These are phyloP conservation scores for Carassius gibelio DNA, from an alignment of 2,113 vertebrate species.

Conservation along the genomic window DNA sequence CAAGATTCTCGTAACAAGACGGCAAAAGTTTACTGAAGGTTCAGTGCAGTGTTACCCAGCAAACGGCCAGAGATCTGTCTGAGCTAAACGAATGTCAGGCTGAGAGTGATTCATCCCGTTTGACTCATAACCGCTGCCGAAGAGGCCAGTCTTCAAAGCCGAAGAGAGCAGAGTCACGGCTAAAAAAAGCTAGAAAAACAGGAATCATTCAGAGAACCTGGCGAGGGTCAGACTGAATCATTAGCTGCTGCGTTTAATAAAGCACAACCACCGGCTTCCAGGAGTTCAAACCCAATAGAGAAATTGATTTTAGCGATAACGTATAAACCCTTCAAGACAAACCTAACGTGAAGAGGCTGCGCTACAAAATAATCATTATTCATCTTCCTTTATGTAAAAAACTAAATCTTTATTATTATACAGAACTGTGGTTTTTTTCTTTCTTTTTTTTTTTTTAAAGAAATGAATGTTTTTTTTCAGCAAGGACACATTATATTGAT, in stretches of 20 bases:
- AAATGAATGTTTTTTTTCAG: background rate
- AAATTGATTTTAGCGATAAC: background rate
- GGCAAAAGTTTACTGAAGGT: background rate
- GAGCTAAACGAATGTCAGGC: slow-evolving; percentile 20
- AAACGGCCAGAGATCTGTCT: background rate
- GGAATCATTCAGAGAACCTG: slow-evolving; percentile 5
- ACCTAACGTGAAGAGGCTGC: background rate
- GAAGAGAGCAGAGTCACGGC: background rate
- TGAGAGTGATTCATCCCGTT: slow-evolving; percentile 28
- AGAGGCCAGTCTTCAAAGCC: slow-evolving; percentile 6
- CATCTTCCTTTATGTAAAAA: background rate
- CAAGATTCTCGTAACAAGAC: background rate
- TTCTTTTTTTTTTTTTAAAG: background rate
- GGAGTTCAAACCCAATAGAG: background rate
- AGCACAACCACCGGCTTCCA: background rate
- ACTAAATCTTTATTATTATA: background rate
- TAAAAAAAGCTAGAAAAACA: background rate
- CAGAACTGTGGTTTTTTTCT: background rate
- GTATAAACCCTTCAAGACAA: background rate
- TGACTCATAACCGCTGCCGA: slow-evolving; percentile 43
- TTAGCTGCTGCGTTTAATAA: background rate
- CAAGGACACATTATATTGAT: background rate
- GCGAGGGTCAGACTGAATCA: slow-evolving; percentile 19
- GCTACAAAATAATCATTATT: background rate
- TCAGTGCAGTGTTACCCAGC: background rate